phyloP scores from a whole-genome alignment of 1,140 invertebrate species.

The Drosophila suzukii region DNA sequence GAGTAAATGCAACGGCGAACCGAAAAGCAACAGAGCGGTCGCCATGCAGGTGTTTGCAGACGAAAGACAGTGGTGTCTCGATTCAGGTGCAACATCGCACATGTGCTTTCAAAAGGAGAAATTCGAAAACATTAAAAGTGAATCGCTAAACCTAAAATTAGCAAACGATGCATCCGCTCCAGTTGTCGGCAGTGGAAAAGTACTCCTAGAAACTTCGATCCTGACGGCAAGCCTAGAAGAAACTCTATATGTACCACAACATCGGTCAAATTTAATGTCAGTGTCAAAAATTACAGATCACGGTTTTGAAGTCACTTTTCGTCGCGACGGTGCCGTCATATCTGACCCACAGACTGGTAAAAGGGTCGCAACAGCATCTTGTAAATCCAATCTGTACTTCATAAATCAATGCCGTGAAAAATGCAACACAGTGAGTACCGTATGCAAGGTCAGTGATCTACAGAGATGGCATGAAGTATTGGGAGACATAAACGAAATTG shows the following conservation, averaged over 20 bases:
- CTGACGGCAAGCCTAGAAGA: too few relatives aligned
- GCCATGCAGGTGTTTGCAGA: slow-evolving; percentile 3
- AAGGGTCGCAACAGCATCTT: not conserved
- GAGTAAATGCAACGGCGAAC: not conserved
- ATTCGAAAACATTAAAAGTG: slow-evolving; percentile 14
- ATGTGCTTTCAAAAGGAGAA: slow-evolving; percentile 16
- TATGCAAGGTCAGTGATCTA: too few relatives aligned
- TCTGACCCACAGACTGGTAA: not conserved
- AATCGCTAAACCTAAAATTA: slow-evolving; percentile 8
- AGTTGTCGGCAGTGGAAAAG: too few relatives aligned
- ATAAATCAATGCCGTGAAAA: not conserved
- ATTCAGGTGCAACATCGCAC: too few relatives aligned
- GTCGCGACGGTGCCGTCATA: not conserved
- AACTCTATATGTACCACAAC: too few relatives aligned
- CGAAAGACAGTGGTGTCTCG: too few relatives aligned
- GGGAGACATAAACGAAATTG: too few relatives aligned
- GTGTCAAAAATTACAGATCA: slow-evolving; percentile 1
- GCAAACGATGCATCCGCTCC: not conserved
- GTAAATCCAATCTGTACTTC: slow-evolving; percentile 4
- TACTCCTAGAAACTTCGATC: too few relatives aligned
- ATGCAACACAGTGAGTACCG: too few relatives aligned
- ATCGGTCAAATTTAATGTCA: too few relatives aligned
- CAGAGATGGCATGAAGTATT: too few relatives aligned
- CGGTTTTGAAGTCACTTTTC: slow-evolving; percentile 7
- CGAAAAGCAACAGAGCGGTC: not conserved